Evolutionary conservation across 2,888 invertebrate species (phyloP), one percentile per base, ranked within the genome.

Genomic region (Venusia cambrica): DNA sequence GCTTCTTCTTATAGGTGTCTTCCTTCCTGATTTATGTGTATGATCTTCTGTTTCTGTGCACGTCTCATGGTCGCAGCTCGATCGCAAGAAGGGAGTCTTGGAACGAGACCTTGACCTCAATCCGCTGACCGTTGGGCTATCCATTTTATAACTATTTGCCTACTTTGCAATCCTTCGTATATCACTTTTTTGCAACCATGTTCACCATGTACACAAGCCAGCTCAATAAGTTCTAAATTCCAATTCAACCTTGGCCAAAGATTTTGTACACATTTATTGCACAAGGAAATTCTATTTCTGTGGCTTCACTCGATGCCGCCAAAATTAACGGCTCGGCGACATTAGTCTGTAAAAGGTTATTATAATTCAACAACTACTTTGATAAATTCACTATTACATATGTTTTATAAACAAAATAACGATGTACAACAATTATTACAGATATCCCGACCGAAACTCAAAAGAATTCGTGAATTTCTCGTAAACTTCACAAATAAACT

Each of bases 51-150:
- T 71, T 45, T 88, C 88, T 10, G 74, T 63, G 61, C 90, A 90
- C 48, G 76, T 79, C 63, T 90, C 90, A 48, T 75, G 88, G 65
- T 91, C 90, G 57, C 89, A 88, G 55, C 76, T 88, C 34, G 89
- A 89, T 47, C 88, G 80, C 52, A 89, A 69, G 62, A 91, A 91
- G 46, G 92, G 92, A 57, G 92, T 92, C 64, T 90, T 91, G 16
- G 92, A 92, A 54, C 92, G 89, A 56, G 92, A 92, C 79, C 92
- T 89, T 72, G 91, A 90, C 74, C 92, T 81, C 67, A 91, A 88
- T 75, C 89, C 89, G 54, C 81, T 77, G 60, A 75, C 77, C 43
- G 74, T 64, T 42, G 72, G 67, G 51, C 73, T 80, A 56, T 87
- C 87, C 87, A 87, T 85, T 41, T 40, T 69, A n/a, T n/a, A n/a